These are phyloP conservation scores for Elysia chlorotica DNA, from an alignment of 1,140 invertebrate species.

Conservation along the genomic window DNA sequence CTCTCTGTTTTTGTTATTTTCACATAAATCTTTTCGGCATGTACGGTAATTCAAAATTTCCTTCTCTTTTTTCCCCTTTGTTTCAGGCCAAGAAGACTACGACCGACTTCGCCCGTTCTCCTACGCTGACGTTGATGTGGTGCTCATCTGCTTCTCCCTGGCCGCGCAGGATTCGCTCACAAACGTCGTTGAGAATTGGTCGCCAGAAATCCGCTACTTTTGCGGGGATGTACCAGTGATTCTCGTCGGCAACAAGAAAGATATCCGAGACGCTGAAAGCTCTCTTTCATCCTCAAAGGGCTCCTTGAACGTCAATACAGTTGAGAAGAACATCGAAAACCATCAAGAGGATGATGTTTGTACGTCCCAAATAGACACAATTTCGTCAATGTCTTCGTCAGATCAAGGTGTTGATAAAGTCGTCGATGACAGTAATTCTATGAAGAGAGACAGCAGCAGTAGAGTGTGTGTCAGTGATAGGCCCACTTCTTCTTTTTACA, in stretches of 20 bases:
- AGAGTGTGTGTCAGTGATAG: conserved; percentile 1
- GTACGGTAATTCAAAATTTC: neutral
- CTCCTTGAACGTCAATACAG: neutral
- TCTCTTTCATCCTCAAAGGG: neutral
- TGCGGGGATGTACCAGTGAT: conserved; percentile 95
- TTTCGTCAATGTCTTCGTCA: neutral
- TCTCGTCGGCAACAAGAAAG: conserved; percentile 71
- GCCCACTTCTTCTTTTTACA: conserved; percentile 54
- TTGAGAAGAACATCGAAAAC: neutral
- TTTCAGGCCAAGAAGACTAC: conserved; percentile 84
- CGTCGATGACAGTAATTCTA: too few relatives aligned
- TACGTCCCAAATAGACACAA: neutral
- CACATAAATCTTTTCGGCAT: neutral
- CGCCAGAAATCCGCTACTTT: conserved; percentile 81
- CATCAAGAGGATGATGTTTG: neutral
- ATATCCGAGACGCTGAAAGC: conserved; percentile 69
- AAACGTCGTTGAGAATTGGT: conserved; percentile 88
- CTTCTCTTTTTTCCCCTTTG: neutral
- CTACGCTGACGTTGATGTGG: conserved; percentile 91
- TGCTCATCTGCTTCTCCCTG: conserved; percentile 47
- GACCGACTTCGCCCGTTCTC: conserved; percentile 88
- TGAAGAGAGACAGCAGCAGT: neutral
- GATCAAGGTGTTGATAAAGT: too few relatives aligned
- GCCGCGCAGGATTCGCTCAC: conserved; percentile 79
- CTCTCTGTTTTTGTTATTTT: neutral